These are phyloP conservation scores for Manis pentadactyla DNA, from an alignment of 2,797 vertebrate species.

Conservation along the genomic window DNA sequence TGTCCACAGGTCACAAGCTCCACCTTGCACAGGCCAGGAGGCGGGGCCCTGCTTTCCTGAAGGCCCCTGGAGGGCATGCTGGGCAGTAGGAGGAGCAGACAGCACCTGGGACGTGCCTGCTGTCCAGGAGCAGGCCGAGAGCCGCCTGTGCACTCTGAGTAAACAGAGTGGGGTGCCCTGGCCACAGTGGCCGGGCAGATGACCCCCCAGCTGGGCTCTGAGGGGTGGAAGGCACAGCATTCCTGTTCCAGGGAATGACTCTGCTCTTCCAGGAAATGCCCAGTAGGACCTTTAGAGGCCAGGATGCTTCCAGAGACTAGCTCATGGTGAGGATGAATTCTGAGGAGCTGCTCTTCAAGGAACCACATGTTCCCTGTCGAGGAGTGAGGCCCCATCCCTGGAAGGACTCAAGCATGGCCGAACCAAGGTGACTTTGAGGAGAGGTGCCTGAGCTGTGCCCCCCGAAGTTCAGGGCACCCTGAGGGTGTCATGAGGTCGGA, in stretches of 20 bases:
- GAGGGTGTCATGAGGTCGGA: fast-evolving
- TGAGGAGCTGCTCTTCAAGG: neutral
- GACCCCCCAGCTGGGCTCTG: neutral
- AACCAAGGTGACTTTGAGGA: neutral
- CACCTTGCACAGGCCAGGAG: too few species aligned
- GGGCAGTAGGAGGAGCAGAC: neutral
- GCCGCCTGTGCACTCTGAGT: fast-evolving
- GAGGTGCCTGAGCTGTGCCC: neutral
- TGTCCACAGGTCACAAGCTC: neutral
- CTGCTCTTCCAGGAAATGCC: neutral
- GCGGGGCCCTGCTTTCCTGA: neutral
- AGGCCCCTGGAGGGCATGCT: neutral
- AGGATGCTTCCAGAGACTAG: too few species aligned
- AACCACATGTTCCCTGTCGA: neutral
- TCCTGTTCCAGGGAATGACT: fast-evolving
- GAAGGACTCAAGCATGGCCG: neutral
- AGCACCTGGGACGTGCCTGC: fast-evolving
- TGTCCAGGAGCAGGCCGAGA: too few species aligned
- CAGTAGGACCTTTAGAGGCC: too few species aligned
- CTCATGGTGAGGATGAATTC: neutral
- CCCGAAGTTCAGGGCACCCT: fast-evolving
- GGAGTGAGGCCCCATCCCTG: neutral
- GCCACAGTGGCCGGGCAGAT: too few species aligned
- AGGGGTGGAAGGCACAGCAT: neutral
- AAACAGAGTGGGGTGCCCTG: neutral